phyloP scores from a whole-genome alignment of 2,113 vertebrate species.

The Coracopsis vasa region DNA sequence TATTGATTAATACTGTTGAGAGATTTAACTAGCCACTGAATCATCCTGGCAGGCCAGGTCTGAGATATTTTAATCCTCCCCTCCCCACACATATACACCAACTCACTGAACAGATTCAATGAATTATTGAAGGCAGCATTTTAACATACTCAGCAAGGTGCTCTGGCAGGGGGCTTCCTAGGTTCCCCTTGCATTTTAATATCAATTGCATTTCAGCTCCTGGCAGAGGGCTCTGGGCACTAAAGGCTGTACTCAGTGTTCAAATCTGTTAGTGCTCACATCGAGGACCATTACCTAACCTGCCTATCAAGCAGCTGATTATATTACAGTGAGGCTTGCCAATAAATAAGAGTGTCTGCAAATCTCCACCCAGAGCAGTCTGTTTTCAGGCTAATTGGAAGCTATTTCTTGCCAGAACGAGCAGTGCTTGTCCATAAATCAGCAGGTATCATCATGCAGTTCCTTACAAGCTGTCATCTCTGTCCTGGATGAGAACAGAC shows the following conservation, averaged over 20 bases:
- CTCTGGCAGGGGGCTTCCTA: constrained; percentile 1
- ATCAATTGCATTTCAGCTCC: neutral
- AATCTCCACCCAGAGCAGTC: neutral
- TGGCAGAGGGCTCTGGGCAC: constrained; percentile 13
- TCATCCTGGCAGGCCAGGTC: constrained; percentile 25
- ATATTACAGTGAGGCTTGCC: constrained; percentile 25
- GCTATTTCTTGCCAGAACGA: constrained; percentile 18
- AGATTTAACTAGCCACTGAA: constrained; percentile 60
- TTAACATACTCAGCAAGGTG: constrained; percentile 39
- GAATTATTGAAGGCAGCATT: neutral
- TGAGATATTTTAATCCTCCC: constrained; percentile 14
- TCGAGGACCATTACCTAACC: constrained; percentile 6
- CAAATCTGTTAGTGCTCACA: neutral
- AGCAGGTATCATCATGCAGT: neutral
- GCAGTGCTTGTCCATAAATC: neutral
- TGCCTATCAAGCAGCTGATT: constrained; percentile 17
- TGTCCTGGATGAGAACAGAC: neutral
- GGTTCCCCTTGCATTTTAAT: neutral
- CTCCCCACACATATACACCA: neutral
- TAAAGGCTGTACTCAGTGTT: neutral
- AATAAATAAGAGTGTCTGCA: constrained; percentile 1
- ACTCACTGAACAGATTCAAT: neutral
- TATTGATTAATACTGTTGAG: constrained; percentile 35
- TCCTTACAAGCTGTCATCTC: neutral
- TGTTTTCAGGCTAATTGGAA: constrained; percentile 49